Base-by-base conservation (phyloP, 2,797 vertebrate species). In the Semotilus atromaculatus region DNA sequence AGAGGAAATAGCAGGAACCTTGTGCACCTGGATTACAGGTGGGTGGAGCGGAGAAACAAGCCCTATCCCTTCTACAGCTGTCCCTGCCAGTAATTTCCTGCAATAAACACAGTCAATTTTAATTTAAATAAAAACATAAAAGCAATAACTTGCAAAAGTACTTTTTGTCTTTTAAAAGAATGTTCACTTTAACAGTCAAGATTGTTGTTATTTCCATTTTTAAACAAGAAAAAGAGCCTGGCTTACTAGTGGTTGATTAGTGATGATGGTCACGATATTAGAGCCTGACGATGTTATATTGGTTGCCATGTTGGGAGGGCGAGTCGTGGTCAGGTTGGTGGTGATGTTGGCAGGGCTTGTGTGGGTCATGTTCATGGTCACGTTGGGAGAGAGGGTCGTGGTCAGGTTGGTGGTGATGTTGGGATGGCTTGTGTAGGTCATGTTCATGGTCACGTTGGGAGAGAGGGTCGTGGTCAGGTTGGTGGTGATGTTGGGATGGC, bases 391-490 rank as follows among this genome's bases (percentile, higher is more conserved):
- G n/a, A n/a, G n/a, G n/a, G n/a, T n/a, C n/a, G n/a, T n/a, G n/a
- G n/a, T n/a, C n/a, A n/a, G n/a, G n/a, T n/a, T n/a, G n/a, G n/a
- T n/a, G n/a, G n/a, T n/a, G n/a, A n/a, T n/a, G n/a, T 36, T 36
- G 5, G 36, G 36, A 7, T 5, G 36, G 6, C 0, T 0, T 1
- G 11, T 40, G 0, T 7, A 1, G 10, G 23, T n/a, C 40, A 43
- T 43, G 40, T n/a, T n/a, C n/a, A n/a, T n/a, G n/a, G n/a, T n/a
- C n/a, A n/a, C n/a, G n/a, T n/a, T n/a, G n/a, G n/a, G n/a, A n/a
- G n/a, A n/a, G n/a, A n/a, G n/a, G n/a, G n/a, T n/a, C n/a, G n/a
- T n/a, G n/a, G n/a, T n/a, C n/a, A n/a, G n/a, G n/a, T n/a, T n/a
- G n/a, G n/a, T n/a, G n/a, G n/a, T n/a, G n/a, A n/a, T n/a, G 36